A percentile compares a stretch with the other conserved stretches of the same genome.
These are phyloP conservation scores for Drosophila mojavensis DNA, from an alignment of 1,140 invertebrate genomes.

Conservation along the genomic window DNA sequence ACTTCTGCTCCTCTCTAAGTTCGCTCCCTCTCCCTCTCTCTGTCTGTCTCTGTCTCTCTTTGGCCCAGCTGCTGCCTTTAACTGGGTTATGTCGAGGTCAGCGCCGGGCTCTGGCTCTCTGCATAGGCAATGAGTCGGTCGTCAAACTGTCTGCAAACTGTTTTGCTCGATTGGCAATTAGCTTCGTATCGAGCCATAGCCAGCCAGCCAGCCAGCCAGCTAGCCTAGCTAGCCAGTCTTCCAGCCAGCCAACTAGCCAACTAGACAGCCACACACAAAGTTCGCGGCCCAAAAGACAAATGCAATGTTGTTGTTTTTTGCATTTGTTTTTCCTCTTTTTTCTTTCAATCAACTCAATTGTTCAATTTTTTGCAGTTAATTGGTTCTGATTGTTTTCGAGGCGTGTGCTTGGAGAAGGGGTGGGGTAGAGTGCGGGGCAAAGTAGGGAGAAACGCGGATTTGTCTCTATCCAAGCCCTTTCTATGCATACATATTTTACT, in stretches of 20 bases:
- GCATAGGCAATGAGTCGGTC: slow-evolving; percentile 69
- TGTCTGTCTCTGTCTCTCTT: background rate
- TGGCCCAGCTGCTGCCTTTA: slow-evolving; percentile 11
- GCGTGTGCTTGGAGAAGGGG: slow-evolving; percentile 46
- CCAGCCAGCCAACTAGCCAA: background rate
- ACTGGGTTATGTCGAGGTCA: slow-evolving; percentile 58
- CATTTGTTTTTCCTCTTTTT: slow-evolving; percentile 12
- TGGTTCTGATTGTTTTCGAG: slow-evolving; percentile 80
- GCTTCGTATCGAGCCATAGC: slow-evolving; percentile 41
- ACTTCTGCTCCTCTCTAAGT: too few relatives aligned
- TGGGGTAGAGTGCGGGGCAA: background rate
- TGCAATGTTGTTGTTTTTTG: slow-evolving; percentile 33
- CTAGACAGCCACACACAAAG: slow-evolving; percentile 32
- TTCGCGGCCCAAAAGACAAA: slow-evolving; percentile 36
- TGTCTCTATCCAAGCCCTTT: too few relatives aligned
- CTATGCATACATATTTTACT: background rate
- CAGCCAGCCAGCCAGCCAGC: background rate
- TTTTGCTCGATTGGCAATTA: slow-evolving; percentile 73
- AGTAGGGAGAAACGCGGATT: too few relatives aligned
- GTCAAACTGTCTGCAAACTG: slow-evolving; percentile 71
- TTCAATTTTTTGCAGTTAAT: slow-evolving; percentile 76
- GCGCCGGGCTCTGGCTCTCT: slow-evolving; percentile 32
- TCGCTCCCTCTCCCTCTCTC: background rate
- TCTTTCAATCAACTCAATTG: slow-evolving; percentile 56
- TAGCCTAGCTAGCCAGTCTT: background rate